Percentiles rank a stretch among this genome's conserved stretches.
Evolutionary conservation across 1,140 invertebrate genomes (phyloP).

Genomic region (Bombus balteatus): DNA sequence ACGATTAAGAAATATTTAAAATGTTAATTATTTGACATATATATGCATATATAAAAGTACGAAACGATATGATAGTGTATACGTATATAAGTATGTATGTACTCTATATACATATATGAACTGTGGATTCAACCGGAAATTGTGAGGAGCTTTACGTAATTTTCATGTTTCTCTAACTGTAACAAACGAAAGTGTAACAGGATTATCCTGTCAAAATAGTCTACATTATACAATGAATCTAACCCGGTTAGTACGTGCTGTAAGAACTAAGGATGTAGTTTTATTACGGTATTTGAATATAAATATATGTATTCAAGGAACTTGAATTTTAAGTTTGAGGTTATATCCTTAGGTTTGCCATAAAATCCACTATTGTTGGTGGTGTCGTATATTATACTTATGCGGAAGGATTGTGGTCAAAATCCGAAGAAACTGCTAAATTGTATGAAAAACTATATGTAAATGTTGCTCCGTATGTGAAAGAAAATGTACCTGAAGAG

Average conservation of each 20-base stretch:
- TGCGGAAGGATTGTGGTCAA: conserved; percentile 77
- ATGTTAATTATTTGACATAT: not conserved
- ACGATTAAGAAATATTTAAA: not conserved
- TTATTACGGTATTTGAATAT: conserved; percentile 38
- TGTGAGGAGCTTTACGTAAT: conserved; percentile 40
- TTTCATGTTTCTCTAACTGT: not conserved
- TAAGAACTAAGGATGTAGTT: conserved; percentile 22
- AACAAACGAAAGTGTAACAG: not conserved
- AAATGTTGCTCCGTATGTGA: conserved; percentile 70
- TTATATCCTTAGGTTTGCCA: conserved; percentile 69
- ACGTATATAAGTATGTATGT: not conserved
- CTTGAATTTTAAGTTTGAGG: conserved; percentile 10
- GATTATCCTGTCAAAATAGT: not conserved
- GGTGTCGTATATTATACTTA: conserved; percentile 74
- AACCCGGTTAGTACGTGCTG: conserved; percentile 54
- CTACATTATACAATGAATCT: conserved; percentile 47
- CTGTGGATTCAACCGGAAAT: not conserved
- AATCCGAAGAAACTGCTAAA: conserved; percentile 71
- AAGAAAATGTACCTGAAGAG: conserved; percentile 70
- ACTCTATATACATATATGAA: not conserved
- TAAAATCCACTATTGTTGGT: conserved; percentile 73
- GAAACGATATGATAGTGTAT: not conserved
- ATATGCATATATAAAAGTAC: not conserved
- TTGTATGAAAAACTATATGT: conserved; percentile 74
- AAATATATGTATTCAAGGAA: not conserved